A percentile compares a stretch with the other conserved stretches of the same genome.
Conservation (phyloP, 2,797 vertebrate species). For the Gymnoscopelus braueri region DNA sequence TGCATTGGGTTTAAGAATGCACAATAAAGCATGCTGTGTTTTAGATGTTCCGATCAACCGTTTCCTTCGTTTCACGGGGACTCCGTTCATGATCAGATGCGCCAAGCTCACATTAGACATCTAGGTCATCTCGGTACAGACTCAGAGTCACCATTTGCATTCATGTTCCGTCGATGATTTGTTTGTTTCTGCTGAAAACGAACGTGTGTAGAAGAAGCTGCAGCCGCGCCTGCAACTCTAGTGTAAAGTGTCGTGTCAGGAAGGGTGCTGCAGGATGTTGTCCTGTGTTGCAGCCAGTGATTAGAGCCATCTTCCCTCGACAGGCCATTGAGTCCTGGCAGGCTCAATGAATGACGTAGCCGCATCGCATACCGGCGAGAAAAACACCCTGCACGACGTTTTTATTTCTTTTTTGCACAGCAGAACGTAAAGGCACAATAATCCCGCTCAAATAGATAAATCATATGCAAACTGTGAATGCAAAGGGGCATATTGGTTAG, state of each 20-base stretch:
- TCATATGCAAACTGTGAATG: not conserved
- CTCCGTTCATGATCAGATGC: slow-evolving; percentile 44
- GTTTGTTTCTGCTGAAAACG: not conserved
- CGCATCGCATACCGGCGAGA: slow-evolving; percentile 46
- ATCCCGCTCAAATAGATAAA: not conserved
- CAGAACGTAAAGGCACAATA: slow-evolving; percentile 18
- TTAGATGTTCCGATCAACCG: not conserved
- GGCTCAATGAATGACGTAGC: slow-evolving; percentile 75
- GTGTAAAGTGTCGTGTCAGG: slow-evolving; percentile 53
- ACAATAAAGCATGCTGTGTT: slow-evolving; percentile 18
- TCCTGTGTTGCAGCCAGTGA: slow-evolving; percentile 71
- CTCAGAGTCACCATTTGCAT: slow-evolving; percentile 8
- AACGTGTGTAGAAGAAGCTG: not conserved
- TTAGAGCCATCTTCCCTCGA: slow-evolving; percentile 71
- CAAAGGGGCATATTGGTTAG: not conserved
- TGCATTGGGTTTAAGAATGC: slow-evolving; percentile 21
- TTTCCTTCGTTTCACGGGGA: slow-evolving; percentile 37
- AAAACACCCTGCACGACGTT: slow-evolving; percentile 42
- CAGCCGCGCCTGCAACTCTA: slow-evolving; percentile 50
- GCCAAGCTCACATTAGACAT: slow-evolving; percentile 45
- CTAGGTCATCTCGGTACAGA: slow-evolving; percentile 50
- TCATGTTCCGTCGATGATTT: slow-evolving; percentile 17
- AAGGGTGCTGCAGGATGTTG: slow-evolving; percentile 71
- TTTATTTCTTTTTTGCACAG: slow-evolving; percentile 22
- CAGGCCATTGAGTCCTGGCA: slow-evolving; percentile 63